Evolutionary conservation across 1,140 invertebrate species (phyloP).

Genomic region (Nebria ingens): DNA sequence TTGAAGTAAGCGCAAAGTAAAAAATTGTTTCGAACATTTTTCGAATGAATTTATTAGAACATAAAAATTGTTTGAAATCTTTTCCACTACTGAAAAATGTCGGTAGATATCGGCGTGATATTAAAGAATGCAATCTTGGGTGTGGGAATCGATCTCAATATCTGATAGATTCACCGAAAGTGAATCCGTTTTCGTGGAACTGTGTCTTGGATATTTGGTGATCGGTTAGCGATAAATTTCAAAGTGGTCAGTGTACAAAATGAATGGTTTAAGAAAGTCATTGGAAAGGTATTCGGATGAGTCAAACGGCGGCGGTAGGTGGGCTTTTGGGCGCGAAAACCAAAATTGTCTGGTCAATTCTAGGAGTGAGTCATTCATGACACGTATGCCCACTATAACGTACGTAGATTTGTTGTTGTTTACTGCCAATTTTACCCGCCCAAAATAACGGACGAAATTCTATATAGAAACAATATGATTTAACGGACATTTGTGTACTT

Average conservation of each 20-base stretch:
- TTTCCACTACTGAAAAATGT: too few relatives aligned
- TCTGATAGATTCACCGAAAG: not conserved
- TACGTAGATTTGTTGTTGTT: not conserved
- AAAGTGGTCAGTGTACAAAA: not conserved
- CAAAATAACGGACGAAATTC: not conserved
- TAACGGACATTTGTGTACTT: not conserved
- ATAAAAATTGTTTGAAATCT: too few relatives aligned
- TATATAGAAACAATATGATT: not conserved
- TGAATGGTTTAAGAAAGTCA: not conserved
- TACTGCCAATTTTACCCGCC: not conserved
- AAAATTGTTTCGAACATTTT: too few relatives aligned
- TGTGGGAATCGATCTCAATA: too few relatives aligned
- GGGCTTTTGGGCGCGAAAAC: not conserved
- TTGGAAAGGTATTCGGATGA: not conserved
- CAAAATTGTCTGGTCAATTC: not conserved
- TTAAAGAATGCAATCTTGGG: too few relatives aligned
- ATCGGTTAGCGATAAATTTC: not conserved
- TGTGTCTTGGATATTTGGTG: too few relatives aligned
- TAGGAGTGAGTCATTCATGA: not conserved
- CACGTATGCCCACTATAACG: not conserved
- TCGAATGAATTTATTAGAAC: too few relatives aligned
- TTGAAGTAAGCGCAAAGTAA: too few relatives aligned
- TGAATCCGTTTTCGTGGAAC: not conserved
- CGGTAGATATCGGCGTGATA: too few relatives aligned
- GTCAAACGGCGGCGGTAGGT: not conserved